Evolutionary conservation across 2,797 vertebrate genomes (phyloP).

Genomic region (Helicolenus hilgendorfi): DNA sequence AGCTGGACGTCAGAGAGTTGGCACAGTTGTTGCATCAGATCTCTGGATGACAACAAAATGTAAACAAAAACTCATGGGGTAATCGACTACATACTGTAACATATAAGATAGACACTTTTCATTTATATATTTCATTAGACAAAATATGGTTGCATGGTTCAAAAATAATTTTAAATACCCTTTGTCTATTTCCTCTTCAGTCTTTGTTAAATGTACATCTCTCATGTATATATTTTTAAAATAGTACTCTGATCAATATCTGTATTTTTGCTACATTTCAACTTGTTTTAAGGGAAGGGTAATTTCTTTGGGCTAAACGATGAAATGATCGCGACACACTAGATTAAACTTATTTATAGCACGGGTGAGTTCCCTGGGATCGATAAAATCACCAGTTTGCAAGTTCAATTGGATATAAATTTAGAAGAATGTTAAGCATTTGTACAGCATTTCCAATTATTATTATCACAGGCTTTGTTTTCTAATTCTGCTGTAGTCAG

Average conservation of each 20-base stretch:
- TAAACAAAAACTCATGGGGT: conserved; percentile 54
- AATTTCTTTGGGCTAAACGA: conserved; percentile 73
- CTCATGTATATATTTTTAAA: conserved; percentile 59
- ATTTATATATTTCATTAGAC: conserved; percentile 70
- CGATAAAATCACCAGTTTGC: conserved; percentile 24
- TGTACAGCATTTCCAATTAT: conserved; percentile 56
- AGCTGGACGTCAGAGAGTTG: conserved; percentile 72
- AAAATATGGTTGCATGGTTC: conserved; percentile 79
- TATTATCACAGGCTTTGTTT: conserved; percentile 18
- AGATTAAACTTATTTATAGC: conserved; percentile 35
- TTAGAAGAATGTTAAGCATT: conserved; percentile 39
- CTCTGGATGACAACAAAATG: conserved; percentile 65
- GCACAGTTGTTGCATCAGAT: conserved; percentile 83
- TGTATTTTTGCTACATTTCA: conserved; percentile 83
- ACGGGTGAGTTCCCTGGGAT: conserved; percentile 40
- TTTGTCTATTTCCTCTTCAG: conserved; percentile 48
- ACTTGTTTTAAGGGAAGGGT: conserved; percentile 66
- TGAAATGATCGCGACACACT: conserved; percentile 46
- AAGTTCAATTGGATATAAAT: conserved; percentile 28
- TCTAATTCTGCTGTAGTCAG: conserved; percentile 17
- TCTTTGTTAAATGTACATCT: conserved; percentile 56
- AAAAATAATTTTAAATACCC: conserved; percentile 77
- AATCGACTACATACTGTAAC: conserved; percentile 49
- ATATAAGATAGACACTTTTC: conserved; percentile 53
- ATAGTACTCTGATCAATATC: conserved; percentile 61